Evolutionary conservation across 2,113 vertebrate genomes (phyloP).

Genomic region (Rhinopomastus cyanomelas): DNA sequence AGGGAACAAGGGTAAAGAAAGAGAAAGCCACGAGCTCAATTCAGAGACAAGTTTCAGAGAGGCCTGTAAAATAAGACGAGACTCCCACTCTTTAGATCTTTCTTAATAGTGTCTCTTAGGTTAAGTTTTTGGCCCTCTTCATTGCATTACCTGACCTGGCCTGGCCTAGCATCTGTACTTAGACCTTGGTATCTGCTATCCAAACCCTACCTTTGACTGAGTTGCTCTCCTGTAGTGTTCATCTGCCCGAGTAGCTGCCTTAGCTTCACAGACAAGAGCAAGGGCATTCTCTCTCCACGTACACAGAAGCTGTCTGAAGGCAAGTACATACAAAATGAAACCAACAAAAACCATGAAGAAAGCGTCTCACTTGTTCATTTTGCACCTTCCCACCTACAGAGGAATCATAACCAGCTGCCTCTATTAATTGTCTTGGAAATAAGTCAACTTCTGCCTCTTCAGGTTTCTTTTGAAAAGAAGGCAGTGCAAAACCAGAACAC

Average conservation of each 20-base stretch:
- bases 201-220: conserved; percentile 77
- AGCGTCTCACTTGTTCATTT: background rate
- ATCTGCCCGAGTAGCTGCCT: conserved; percentile 57
- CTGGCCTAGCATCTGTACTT: background rate
- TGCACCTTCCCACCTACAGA: background rate
- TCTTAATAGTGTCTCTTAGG: background rate
- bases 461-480: background rate
- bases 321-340: background rate
- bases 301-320: conserved; percentile 65
- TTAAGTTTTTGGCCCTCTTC: background rate
- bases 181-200: background rate
- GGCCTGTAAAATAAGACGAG: background rate
- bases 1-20: background rate
- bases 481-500: background rate
- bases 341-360: background rate
- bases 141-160: background rate
- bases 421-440: background rate
- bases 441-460: background rate
- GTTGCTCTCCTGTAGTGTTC: conserved; percentile 70
- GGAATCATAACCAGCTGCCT: background rate
- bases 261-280: conserved; percentile 26
- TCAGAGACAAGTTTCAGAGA: background rate
- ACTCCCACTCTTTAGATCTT: background rate
- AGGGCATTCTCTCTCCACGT: conserved; percentile 77
- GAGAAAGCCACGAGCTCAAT: background rate